Evolutionary conservation across 2,888 invertebrate species (phyloP).

Genomic region (Philhelius pedissequus): DNA sequence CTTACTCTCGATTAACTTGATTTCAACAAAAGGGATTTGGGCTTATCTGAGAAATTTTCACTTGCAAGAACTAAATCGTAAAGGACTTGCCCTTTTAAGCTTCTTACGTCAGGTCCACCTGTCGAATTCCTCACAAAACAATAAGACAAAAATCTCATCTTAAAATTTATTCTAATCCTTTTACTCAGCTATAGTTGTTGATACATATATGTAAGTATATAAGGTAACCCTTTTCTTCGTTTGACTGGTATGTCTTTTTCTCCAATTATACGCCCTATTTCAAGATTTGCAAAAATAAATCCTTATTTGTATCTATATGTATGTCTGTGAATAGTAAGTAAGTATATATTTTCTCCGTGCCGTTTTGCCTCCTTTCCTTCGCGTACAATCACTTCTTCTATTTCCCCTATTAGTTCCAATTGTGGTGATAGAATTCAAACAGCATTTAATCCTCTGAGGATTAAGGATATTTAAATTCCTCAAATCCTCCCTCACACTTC

Average conservation of each 20-base stretch:
- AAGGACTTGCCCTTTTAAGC: slow-evolving; percentile 52
- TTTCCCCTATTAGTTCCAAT: slow-evolving; percentile 53
- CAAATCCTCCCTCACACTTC: slow-evolving; percentile 21
- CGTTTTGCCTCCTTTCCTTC: neutral
- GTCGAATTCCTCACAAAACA: slow-evolving; percentile 35
- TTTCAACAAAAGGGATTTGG: slow-evolving; percentile 4
- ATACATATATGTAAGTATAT: neutral
- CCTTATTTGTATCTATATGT: neutral
- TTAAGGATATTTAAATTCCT: slow-evolving; percentile 65
- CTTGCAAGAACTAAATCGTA: slow-evolving; percentile 34
- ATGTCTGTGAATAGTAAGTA: no score
- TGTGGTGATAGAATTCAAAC: slow-evolving; percentile 62
- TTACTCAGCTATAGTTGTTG: no score
- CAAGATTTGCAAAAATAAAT: slow-evolving; percentile 36
- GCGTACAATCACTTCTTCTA: slow-evolving; percentile 10
- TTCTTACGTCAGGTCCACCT: slow-evolving; percentile 54
- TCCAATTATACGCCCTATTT: slow-evolving; percentile 42
- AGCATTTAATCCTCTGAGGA: slow-evolving; percentile 52
- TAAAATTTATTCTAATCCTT: slow-evolving; percentile 44
- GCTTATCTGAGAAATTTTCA: slow-evolving; percentile 4
- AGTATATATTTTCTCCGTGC: neutral
- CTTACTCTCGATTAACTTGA: neutral
- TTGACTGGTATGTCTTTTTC: neutral
- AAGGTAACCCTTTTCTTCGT: slow-evolving; percentile 9
- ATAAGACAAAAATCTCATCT: slow-evolving; percentile 28